Conservation (phyloP, 2,113 vertebrate genomes). For the Ursus arctos region DNA sequence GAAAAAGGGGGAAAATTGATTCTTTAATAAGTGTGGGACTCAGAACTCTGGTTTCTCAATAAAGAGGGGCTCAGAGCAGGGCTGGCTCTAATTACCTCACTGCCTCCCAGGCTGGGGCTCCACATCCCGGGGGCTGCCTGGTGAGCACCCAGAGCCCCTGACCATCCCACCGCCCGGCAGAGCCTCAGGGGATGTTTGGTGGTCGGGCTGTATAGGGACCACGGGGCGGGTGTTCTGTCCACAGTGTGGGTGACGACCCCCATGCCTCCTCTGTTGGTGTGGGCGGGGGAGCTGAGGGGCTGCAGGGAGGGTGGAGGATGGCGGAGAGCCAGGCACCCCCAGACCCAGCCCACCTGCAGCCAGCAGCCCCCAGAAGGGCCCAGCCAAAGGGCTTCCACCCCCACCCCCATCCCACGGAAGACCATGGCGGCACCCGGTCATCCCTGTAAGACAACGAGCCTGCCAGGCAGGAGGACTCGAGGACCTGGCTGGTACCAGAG, state of each 20-base stretch:
- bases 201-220: too few relatives aligned
- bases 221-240: neutral
- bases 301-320: fast-evolving
- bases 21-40: conserved; percentile 88
- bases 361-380: neutral
- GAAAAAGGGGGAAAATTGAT: conserved; percentile 83
- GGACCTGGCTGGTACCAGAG: neutral
- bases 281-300: too few relatives aligned
- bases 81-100: conserved; percentile 83
- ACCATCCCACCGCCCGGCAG: neutral
- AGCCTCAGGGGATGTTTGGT: neutral
- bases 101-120: conserved; percentile 75
- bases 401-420: too few relatives aligned
- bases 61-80: conserved; percentile 81
- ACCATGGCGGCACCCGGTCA: too few relatives aligned
- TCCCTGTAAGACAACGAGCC: neutral
- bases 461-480: neutral
- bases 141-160: neutral
- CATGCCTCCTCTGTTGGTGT: neutral
- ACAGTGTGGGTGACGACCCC: neutral
- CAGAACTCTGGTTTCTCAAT: conserved; percentile 85
- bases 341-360: neutral
- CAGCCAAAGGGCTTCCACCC: neutral
- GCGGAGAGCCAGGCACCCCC: neutral
- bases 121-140: neutral